These are phyloP conservation scores for Crotalus tigris DNA, from an alignment of 2,113 vertebrate genomes.

Conservation along the genomic window DNA sequence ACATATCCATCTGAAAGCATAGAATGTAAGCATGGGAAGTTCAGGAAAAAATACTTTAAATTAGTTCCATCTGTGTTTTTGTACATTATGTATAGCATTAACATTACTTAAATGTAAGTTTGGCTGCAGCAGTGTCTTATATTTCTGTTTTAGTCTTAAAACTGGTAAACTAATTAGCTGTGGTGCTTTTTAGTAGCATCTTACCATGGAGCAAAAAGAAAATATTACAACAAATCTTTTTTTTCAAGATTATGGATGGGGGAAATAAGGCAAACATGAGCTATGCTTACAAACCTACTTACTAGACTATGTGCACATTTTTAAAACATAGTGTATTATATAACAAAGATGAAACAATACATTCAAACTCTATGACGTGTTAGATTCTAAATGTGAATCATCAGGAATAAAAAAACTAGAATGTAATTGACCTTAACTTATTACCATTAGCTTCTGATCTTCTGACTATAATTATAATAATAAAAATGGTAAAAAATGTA, in stretches of 20 bases:
- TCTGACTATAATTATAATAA: background rate
- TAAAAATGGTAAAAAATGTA: background rate
- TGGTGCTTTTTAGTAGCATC: background rate
- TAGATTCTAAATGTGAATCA: background rate
- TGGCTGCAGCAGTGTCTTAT: too few species aligned
- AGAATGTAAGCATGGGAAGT: background rate
- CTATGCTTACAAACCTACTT: background rate
- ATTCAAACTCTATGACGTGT: background rate
- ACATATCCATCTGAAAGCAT: background rate
- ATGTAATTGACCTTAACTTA: background rate
- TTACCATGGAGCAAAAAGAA: background rate
- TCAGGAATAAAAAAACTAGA: background rate
- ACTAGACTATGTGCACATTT: background rate
- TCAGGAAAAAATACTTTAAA: background rate
- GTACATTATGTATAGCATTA: background rate
- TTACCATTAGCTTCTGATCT: background rate
- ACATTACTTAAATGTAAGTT: background rate
- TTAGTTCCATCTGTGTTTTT: background rate
- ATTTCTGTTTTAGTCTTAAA: background rate
- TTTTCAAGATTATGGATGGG: background rate
- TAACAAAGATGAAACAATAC: background rate
- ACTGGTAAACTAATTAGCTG: background rate
- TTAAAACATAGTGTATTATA: background rate
- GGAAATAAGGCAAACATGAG: background rate
- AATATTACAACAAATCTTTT: background rate